Conservation (phyloP, 2,888 invertebrate genomes). For the Diaphora mendica region DNA sequence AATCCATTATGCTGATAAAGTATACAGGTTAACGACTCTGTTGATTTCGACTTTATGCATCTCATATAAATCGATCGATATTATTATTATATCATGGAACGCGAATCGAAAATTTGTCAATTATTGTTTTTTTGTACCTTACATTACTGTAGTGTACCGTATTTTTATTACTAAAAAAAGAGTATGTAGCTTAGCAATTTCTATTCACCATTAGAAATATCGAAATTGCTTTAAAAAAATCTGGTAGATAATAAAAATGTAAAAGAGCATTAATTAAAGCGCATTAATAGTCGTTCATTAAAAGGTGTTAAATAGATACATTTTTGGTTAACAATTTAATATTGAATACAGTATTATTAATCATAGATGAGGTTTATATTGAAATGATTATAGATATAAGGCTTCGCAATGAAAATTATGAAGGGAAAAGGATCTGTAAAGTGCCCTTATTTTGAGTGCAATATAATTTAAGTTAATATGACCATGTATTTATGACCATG, state of each 20-base stretch:
- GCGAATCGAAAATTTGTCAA: neutral
- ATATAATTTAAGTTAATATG: conserved; percentile 22
- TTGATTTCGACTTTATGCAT: no score
- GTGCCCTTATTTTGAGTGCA: conserved; percentile 44
- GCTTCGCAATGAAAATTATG: neutral
- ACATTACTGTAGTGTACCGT: neutral
- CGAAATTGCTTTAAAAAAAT: neutral
- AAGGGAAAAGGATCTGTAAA: conserved; percentile 36
- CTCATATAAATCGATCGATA: neutral
- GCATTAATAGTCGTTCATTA: neutral
- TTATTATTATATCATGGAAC: no score
- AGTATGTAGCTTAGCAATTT: neutral
- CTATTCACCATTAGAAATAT: neutral
- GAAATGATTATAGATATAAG: neutral
- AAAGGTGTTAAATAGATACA: no score
- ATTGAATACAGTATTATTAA: neutral
- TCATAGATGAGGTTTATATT: neutral
- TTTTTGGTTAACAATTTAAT: neutral
- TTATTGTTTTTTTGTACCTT: neutral
- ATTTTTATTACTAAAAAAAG: neutral
- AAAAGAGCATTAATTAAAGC: neutral
- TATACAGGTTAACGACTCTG: no score
- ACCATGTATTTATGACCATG: conserved; percentile 12
- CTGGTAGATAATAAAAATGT: neutral
- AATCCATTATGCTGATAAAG: no score